Percentiles rank a stretch among this genome's conserved stretches.
These are phyloP conservation scores for Hipparchia sbordonii DNA, from an alignment of 2,888 invertebrate species.

Conservation along the genomic window DNA sequence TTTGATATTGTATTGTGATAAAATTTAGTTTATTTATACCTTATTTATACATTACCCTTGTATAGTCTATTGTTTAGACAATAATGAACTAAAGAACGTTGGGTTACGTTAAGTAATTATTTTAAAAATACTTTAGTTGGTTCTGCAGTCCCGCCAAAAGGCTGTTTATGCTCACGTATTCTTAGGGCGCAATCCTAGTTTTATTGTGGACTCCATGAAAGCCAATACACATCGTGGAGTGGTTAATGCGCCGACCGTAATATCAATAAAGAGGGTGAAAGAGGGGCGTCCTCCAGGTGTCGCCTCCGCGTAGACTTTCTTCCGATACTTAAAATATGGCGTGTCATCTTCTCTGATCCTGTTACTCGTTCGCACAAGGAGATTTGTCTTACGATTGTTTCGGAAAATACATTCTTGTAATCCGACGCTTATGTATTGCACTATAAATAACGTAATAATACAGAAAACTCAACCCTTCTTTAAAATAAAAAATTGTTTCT, in stretches of 20 bases:
- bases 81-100: too few species aligned
- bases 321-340: constrained; percentile 76
- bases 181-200: constrained; percentile 49
- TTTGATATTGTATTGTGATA: too few species aligned
- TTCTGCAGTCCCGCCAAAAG: background rate
- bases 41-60: too few species aligned
- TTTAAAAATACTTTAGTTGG: background rate
- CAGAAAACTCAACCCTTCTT: background rate
- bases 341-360: constrained; percentile 66
- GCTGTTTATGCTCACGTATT: constrained; percentile 24
- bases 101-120: too few species aligned
- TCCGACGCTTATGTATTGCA: constrained; percentile 16
- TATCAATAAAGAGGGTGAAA: constrained; percentile 69
- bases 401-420: constrained; percentile 35
- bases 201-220: constrained; percentile 64
- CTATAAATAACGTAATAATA: constrained; percentile 7
- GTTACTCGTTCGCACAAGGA: constrained; percentile 67
- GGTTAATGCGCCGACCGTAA: constrained; percentile 72
- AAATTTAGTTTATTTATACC: too few species aligned
- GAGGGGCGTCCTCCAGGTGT: constrained; percentile 57
- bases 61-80: too few species aligned
- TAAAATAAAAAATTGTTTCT: background rate
- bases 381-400: constrained; percentile 62
- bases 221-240: constrained; percentile 69
- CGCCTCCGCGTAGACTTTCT: constrained; percentile 64